Evolutionary conservation across 2,113 vertebrate species (phyloP).

Genomic region (Gulo gulo): DNA sequence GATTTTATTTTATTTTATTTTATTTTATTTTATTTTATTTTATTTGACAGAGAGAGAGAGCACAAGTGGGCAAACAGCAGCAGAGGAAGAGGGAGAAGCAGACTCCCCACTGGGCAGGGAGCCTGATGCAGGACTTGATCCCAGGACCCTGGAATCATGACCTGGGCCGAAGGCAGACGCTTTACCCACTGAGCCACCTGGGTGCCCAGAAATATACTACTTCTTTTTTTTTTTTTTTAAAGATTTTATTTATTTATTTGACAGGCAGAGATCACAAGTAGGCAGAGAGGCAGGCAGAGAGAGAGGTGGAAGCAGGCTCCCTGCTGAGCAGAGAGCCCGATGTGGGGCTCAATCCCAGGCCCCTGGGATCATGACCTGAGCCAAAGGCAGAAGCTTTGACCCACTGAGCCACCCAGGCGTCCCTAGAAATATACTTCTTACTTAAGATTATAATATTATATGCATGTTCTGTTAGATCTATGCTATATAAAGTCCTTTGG

Average conservation of each 20-base stretch:
- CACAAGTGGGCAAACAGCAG: no score
- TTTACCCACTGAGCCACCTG: background rate
- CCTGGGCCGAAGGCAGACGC: background rate
- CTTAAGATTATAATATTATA: background rate
- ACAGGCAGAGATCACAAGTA: no score
- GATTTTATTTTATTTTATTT: background rate
- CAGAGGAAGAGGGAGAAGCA: no score
- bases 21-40: background rate
- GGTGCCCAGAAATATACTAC: background rate
- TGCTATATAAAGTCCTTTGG: background rate
- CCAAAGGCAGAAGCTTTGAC: accelerated
- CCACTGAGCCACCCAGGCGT: background rate
- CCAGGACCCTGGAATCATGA: no score
- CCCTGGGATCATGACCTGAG: no score
- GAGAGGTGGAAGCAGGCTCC: no score
- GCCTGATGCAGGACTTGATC: no score
- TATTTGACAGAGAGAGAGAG: background rate
- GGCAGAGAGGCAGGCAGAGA: no score
- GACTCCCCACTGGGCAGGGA: no score
- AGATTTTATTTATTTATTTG: no score
- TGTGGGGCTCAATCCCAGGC: no score
- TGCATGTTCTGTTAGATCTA: background rate
- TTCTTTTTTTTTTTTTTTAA: background rate
- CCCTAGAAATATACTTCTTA: background rate
- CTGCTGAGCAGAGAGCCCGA: no score